Percentiles rank a stretch among this genome's conserved stretches.
phyloP scores from a whole-genome alignment of 2,888 invertebrate genomes.

The Carterocephalus palaemon region DNA sequence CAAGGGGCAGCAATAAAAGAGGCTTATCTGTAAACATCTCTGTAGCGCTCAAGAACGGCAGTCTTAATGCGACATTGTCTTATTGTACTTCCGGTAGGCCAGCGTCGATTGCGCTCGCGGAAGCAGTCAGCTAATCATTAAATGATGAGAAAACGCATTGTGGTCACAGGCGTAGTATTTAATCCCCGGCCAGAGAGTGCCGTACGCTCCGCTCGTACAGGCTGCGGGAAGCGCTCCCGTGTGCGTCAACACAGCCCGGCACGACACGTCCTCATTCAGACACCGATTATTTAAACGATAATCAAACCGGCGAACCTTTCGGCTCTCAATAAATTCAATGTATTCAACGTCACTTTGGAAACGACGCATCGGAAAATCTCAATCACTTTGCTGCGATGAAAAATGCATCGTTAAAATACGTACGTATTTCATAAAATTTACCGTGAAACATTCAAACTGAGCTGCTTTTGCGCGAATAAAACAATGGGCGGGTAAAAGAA shows the following conservation, averaged over 20 bases:
- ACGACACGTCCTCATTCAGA: constrained; percentile 21
- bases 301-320: constrained; percentile 12
- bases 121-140: constrained; percentile 8
- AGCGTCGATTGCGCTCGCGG: not conserved
- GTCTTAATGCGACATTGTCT: too few relatives aligned
- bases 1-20: too few relatives aligned
- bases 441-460: constrained; percentile 14
- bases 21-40: too few relatives aligned
- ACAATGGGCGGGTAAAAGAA: constrained; percentile 15
- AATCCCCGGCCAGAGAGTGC: not conserved
- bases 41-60: too few relatives aligned
- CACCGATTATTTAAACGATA: constrained; percentile 23
- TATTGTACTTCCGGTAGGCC: not conserved
- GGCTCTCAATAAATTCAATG: constrained; percentile 15
- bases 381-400: constrained; percentile 3
- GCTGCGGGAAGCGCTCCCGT: not conserved
- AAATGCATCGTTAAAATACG: not conserved
- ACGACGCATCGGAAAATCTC: constrained; percentile 11
- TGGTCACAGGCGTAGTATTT: constrained; percentile 12
- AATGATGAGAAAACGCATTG: constrained; percentile 11
- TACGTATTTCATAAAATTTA: constrained; percentile 8
- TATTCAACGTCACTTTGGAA: constrained; percentile 17
- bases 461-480: constrained; percentile 12
- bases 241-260: constrained; percentile 18
- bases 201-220: not conserved